Percentiles rank a stretch among this genome's conserved stretches.
phyloP scores from a whole-genome alignment of 2,888 invertebrate genomes.

The Ennomos erosarius region DNA sequence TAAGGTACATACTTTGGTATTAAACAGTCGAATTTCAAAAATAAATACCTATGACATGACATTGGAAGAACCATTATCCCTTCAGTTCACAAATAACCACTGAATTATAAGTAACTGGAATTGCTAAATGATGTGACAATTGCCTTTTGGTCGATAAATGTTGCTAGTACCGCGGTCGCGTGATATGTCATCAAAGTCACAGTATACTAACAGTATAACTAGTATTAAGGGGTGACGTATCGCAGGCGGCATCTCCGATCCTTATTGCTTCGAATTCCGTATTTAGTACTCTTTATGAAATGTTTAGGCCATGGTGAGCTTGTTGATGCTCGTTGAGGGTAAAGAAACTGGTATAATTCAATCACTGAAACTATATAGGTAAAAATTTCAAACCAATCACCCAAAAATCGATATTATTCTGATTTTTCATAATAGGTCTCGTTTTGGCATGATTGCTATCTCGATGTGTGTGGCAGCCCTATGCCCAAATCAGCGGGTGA shows the following conservation, averaged over 20 bases:
- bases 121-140: conserved; percentile 33
- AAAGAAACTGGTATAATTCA: too few species aligned
- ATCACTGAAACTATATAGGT: too few species aligned
- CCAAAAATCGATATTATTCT: too few species aligned
- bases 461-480: conserved; percentile 40
- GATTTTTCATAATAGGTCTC: conserved; percentile 74
- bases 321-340: too few species aligned
- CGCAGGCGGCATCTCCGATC: conserved; percentile 56
- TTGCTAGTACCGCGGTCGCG: conserved; percentile 63
- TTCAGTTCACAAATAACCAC: not conserved
- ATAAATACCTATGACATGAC: too few species aligned
- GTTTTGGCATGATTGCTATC: conserved; percentile 66
- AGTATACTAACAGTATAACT: too few species aligned
- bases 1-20: too few species aligned
- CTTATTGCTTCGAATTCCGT: conserved; percentile 64
- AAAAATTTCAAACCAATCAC: too few species aligned
- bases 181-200: conserved; percentile 66
- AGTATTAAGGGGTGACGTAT: conserved; percentile 41
- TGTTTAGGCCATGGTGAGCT: conserved; percentile 18
- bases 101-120: conserved; percentile 4
- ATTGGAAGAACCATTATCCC: too few species aligned
- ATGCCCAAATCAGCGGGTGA: conserved; percentile 66
- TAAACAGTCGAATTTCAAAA: too few species aligned
- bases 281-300: conserved; percentile 32
- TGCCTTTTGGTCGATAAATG: conserved; percentile 43